Percentiles rank a stretch among this genome's conserved stretches.
Evolutionary conservation across 2,797 vertebrate species (phyloP).

Genomic region (Acanthornis magna): DNA sequence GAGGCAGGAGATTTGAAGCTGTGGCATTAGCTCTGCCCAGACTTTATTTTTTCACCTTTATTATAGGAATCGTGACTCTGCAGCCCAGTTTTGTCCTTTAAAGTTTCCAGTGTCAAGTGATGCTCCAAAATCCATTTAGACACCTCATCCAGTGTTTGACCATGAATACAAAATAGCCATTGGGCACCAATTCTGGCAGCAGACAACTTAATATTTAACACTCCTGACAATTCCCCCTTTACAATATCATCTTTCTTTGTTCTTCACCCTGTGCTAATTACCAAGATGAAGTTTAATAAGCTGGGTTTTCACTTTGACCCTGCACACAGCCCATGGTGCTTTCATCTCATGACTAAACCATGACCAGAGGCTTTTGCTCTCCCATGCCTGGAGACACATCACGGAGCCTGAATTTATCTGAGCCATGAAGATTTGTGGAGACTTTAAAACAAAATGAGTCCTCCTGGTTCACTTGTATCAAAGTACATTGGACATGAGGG

Average conservation of each 20-base stretch:
- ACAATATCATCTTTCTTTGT: background rate
- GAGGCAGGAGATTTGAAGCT: background rate
- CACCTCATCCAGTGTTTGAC: background rate
- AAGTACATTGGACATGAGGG: accelerated
- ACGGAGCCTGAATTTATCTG: background rate
- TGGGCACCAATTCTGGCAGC: background rate
- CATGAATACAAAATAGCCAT: background rate
- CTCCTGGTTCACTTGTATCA: background rate
- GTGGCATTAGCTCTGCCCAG: background rate
- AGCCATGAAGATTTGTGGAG: background rate
- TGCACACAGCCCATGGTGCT: accelerated
- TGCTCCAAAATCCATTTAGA: background rate
- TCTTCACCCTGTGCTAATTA: background rate
- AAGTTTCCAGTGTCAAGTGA: background rate
- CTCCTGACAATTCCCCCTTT: background rate
- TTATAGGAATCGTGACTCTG: background rate
- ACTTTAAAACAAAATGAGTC: background rate
- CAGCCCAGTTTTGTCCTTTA: background rate
- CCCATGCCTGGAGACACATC: background rate
- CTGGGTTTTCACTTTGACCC: background rate
- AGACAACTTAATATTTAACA: slow-evolving; percentile 5
- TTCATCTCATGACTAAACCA: background rate
- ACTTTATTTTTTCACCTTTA: background rate
- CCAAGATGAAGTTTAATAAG: background rate
- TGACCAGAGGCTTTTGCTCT: background rate